Evolutionary conservation across 2,113 vertebrate species (phyloP).

Genomic region (Leuciscus idus): DNA sequence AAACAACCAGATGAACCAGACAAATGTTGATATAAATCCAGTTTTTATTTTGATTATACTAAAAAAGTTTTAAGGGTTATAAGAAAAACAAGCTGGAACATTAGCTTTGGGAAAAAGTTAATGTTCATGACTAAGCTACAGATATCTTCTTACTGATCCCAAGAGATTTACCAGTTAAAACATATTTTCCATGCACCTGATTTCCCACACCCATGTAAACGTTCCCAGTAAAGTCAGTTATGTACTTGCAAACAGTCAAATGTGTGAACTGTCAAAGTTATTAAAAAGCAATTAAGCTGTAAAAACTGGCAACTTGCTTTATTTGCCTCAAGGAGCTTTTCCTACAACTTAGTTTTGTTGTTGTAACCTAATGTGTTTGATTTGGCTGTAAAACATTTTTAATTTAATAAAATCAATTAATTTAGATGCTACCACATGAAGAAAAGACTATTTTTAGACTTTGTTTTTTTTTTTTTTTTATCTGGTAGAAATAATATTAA

Average conservation of each 20-base stretch:
- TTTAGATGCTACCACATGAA: not conserved
- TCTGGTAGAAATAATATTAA: not conserved
- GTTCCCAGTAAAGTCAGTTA: not conserved
- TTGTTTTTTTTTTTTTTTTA: not conserved
- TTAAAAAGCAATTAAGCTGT: not conserved
- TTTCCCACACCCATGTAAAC: slow-evolving; percentile 35
- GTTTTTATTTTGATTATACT: not conserved
- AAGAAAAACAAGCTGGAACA: not conserved
- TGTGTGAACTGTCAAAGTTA: not conserved
- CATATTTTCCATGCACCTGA: slow-evolving; percentile 24
- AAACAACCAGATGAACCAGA: not conserved
- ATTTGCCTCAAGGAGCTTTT: not conserved
- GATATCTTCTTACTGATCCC: not conserved
- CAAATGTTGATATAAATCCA: not conserved
- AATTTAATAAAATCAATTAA: not conserved
- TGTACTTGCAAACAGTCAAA: not conserved
- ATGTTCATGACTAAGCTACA: not conserved
- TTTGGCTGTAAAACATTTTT: no score
- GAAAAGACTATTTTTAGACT: not conserved
- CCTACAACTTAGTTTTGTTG: not conserved
- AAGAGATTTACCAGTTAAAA: slow-evolving; percentile 25
- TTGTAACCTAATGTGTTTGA: not conserved
- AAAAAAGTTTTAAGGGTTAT: not conserved
- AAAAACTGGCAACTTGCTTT: not conserved
- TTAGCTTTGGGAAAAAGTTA: not conserved